Percentiles rank a stretch among this genome's conserved stretches.
These are phyloP conservation scores for Heliconius melpomene DNA, from an alignment of 1,140 invertebrate species.

Conservation along the genomic window DNA sequence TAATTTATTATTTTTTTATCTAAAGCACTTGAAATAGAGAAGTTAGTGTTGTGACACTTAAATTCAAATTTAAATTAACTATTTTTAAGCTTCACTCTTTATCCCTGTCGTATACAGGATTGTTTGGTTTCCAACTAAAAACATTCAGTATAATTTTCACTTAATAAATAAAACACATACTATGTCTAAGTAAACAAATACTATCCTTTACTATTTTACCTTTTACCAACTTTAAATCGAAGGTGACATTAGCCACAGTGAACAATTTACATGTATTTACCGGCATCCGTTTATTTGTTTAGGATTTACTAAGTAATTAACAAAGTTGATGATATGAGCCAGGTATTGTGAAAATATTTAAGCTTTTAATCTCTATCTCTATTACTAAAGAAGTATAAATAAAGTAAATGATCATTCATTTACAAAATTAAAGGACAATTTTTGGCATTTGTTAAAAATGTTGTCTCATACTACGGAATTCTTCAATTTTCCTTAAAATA, in stretches of 20 bases:
- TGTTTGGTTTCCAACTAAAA: too few species aligned
- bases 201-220: not conserved
- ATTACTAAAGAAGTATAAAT: not conserved
- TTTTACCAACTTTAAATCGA: not conserved
- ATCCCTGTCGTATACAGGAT: not conserved
- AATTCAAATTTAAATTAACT: too few species aligned
- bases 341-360: not conserved
- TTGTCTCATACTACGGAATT: too few species aligned
- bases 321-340: not conserved
- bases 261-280: not conserved
- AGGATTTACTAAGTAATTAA: not conserved
- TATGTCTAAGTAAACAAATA: not conserved
- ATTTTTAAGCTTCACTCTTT: not conserved
- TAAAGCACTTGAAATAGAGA: too few species aligned
- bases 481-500: too few species aligned
- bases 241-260: not conserved
- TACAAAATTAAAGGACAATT: not conserved
- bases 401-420: not conserved
- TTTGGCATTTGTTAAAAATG: too few species aligned
- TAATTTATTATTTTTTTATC: not conserved
- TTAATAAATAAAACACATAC: not conserved
- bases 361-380: not conserved
- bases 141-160: not conserved
- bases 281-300: not conserved
- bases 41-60: too few species aligned